These are phyloP conservation scores for Mycalesis mineus DNA, from an alignment of 2,888 invertebrate species.

Conservation along the genomic window DNA sequence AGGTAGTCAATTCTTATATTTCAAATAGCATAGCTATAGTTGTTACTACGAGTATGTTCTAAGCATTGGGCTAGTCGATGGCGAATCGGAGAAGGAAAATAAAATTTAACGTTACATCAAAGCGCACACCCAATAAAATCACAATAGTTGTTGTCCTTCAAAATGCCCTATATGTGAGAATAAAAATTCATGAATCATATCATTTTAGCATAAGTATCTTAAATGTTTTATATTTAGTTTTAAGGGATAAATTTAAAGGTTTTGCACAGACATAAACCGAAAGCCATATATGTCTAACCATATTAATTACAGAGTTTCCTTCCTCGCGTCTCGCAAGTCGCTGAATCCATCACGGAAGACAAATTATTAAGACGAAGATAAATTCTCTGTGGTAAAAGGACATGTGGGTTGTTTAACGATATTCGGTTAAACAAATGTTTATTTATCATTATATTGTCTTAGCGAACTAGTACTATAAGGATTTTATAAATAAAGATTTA, in stretches of 20 bases:
- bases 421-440: constrained; percentile 15
- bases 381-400: constrained; percentile 11
- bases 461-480: constrained; percentile 20
- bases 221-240: constrained; percentile 34
- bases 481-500: constrained; percentile 29
- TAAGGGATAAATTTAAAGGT: constrained; percentile 21
- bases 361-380: constrained; percentile 11
- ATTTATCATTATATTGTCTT: constrained; percentile 19
- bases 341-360: constrained; percentile 14
- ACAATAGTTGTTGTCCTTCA: neutral
- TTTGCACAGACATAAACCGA: neutral
- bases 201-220: constrained; percentile 55
- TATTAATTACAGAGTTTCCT: constrained; percentile 11
- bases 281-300: constrained; percentile 4
- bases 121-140: neutral
- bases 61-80: neutral
- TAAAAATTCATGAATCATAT: constrained; percentile 58
- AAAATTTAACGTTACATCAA: neutral
- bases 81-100: neutral
- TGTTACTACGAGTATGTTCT: constrained; percentile 6
- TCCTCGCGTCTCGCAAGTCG: constrained; percentile 1
- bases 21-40: constrained; percentile 32
- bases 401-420: constrained; percentile 11
- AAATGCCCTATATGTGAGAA: constrained; percentile 6
- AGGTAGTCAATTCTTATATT: constrained; percentile 51